Evolutionary conservation across 2,888 invertebrate species (phyloP).

Genomic region (Eupithecia centaureata): DNA sequence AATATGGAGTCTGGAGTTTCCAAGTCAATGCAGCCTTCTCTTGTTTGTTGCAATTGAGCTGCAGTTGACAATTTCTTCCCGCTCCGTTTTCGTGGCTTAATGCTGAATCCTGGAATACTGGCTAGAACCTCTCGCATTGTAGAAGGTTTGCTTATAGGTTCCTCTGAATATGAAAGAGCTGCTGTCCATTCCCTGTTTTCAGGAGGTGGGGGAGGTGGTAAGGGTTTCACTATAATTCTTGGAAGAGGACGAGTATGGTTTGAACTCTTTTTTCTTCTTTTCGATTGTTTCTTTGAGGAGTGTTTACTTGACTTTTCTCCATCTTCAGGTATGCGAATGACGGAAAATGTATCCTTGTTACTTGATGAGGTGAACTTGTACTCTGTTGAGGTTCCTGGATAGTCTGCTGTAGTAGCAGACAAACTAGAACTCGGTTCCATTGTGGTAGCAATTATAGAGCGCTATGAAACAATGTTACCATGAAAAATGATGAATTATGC

Average conservation of each 20-base stretch:
- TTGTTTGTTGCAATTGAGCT: slow-evolving; percentile 95
- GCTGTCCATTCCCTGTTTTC: slow-evolving; percentile 79
- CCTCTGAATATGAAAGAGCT: slow-evolving; percentile 70
- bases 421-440: slow-evolving; percentile 74
- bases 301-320: slow-evolving; percentile 88
- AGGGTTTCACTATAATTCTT: slow-evolving; percentile 91
- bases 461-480: slow-evolving; percentile 56
- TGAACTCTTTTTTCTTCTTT: slow-evolving; percentile 91
- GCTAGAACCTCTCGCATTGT: slow-evolving; percentile 95
- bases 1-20: slow-evolving; percentile 98
- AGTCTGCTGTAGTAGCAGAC: slow-evolving; percentile 68
- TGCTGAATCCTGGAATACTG: slow-evolving; percentile 94
- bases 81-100: slow-evolving; percentile 90
- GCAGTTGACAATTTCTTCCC: slow-evolving; percentile 94
- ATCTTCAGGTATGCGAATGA: slow-evolving; percentile 78
- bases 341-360: slow-evolving; percentile 74
- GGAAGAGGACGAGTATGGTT: slow-evolving; percentile 87
- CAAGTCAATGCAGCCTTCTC: slow-evolving; percentile 96
- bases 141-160: slow-evolving; percentile 80
- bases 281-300: slow-evolving; percentile 88
- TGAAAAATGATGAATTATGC: slow-evolving; percentile 65
- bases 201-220: slow-evolving; percentile 86
- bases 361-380: slow-evolving; percentile 67
- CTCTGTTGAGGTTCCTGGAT: slow-evolving; percentile 71
- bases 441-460: slow-evolving; percentile 46